These are phyloP conservation scores for Melanophora roralis DNA, from an alignment of 2,888 invertebrate species.

Conservation along the genomic window DNA sequence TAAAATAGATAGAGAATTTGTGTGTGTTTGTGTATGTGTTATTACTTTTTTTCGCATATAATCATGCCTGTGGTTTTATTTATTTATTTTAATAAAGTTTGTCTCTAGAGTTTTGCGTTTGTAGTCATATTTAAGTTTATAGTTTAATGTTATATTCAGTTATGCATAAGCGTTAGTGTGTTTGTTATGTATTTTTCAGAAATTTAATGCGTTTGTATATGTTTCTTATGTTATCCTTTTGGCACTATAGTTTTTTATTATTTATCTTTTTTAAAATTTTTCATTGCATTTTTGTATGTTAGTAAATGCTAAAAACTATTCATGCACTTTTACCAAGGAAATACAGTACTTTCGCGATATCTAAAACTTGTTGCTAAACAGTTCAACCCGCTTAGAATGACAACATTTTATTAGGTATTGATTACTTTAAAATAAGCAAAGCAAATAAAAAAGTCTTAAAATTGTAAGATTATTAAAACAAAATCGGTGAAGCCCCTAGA, in stretches of 20 bases:
- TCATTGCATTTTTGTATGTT: constrained; percentile 4
- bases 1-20: constrained; percentile 25
- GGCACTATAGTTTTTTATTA: constrained; percentile 23
- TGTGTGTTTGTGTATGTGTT: not conserved
- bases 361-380: too few species aligned
- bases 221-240: constrained; percentile 37
- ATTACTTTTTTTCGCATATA: constrained; percentile 32
- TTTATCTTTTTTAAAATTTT: not conserved
- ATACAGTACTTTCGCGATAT: not conserved
- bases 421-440: too few species aligned
- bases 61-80: constrained; percentile 62
- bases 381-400: too few species aligned
- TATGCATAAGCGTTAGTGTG: not conserved
- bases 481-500: too few species aligned
- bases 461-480: too few species aligned
- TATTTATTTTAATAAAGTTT: constrained; percentile 61
- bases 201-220: constrained; percentile 3
- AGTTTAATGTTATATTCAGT: constrained; percentile 23
- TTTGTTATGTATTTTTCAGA: not conserved
- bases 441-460: too few species aligned
- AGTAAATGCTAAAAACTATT: not conserved
- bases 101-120: constrained; percentile 50
- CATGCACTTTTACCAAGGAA: constrained; percentile 13
- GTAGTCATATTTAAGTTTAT: constrained; percentile 19
- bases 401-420: too few species aligned